A percentile compares a stretch with the other conserved stretches of the same genome.
phyloP scores from a whole-genome alignment of 2,797 vertebrate genomes.

The Chelonia mydas region DNA sequence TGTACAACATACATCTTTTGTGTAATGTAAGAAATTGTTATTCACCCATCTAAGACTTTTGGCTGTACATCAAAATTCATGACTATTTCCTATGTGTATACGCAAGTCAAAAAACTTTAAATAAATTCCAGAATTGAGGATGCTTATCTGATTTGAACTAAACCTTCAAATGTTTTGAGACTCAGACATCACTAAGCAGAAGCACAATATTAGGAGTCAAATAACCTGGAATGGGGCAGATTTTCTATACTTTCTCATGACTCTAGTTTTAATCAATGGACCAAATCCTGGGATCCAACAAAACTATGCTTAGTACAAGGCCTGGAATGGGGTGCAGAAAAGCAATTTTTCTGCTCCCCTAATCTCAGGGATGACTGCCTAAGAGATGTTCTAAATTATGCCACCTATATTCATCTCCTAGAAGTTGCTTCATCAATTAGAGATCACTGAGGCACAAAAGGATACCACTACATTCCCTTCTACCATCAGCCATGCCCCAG shows the following conservation, averaged over 20 bases:
- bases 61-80: background rate
- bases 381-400: background rate
- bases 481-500: background rate
- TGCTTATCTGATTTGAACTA: background rate
- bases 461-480: fast-evolving
- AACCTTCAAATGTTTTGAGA: background rate
- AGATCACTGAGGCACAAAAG: background rate
- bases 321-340: background rate
- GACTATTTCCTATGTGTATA: background rate
- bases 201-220: background rate
- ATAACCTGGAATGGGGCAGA: background rate
- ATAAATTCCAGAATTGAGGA: background rate
- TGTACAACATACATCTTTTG: background rate
- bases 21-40: background rate
- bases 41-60: background rate
- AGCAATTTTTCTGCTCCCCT: background rate
- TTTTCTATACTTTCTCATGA: background rate
- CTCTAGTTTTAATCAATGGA: background rate
- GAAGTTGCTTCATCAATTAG: background rate
- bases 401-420: background rate
- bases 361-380: background rate
- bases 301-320: background rate
- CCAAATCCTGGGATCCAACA: background rate
- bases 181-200: background rate
- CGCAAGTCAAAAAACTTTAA: background rate